Base-by-base conservation (phyloP, 2,113 vertebrate genomes). In the Nesospiza acunhae region DNA sequence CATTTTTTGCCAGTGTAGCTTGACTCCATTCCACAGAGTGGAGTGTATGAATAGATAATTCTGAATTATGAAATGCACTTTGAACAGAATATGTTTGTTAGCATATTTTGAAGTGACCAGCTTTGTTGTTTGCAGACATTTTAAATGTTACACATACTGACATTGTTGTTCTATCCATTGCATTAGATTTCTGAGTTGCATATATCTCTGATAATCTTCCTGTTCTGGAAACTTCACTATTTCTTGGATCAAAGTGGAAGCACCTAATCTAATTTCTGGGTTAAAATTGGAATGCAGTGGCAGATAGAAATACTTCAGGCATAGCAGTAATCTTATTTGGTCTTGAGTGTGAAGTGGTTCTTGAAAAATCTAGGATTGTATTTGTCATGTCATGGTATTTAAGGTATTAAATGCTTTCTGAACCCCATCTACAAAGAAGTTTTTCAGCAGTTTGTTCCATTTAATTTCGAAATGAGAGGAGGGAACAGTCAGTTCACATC, bases 301-400 rank as follows among this genome's bases (percentile, higher is more conserved):
- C 15, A n/a, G 94, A 46, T 28, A 91, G 70, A 59, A 73, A 66
- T 62, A 58, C 67, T 68, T 76, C 8, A 63, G 64, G 68, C 83
- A n/a, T 2, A 63, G 72, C 37, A 47, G 10, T 90, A 44, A 89
- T 90, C 64, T 75, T 60, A 58, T 17, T 88, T 94, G 73, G 39
- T 77, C 49, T 64, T 7, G 30, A 87, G 39, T 74, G 31, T 76
- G 44, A 94, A 93, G 91, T 91, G 62, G 66, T 44, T 41, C 81
- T 94, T 89, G 58, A 75, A 70, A 75, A 89, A 66, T 77, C 69
- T 59, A 35, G 66, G 73, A 11, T 41, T 91, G 39, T 79, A 4
- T 89, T 91, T 94, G 89, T 89, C 63, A 64, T 30, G 49, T 92
- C 42, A 19, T 49, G 80, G 76, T 75, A 76, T 89, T 94, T 75